phyloP scores from a whole-genome alignment of 2,888 invertebrate genomes.

The Pyrocoelia pectoralis region DNA sequence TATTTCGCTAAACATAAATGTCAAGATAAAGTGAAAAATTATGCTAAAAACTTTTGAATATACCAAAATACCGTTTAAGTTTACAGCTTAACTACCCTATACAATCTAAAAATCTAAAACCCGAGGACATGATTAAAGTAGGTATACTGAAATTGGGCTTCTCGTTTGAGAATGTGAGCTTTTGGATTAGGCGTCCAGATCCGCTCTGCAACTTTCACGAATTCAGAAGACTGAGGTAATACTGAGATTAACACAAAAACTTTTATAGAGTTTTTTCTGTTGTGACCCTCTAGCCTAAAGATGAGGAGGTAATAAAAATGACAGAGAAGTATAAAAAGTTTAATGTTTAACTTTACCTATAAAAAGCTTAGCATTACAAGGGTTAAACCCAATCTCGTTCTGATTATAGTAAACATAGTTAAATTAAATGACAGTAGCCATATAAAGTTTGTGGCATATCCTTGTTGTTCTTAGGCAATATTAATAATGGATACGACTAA shows the following conservation, averaged over 20 bases:
- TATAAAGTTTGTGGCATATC: no score
- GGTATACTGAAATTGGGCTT: conserved; percentile 30
- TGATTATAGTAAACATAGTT: not conserved
- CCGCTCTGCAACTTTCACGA: conserved; percentile 35
- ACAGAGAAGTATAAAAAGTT: conserved; percentile 18
- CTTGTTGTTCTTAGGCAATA: no score
- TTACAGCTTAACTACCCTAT: conserved; percentile 34
- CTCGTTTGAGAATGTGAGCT: conserved; percentile 30
- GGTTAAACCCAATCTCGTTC: not conserved
- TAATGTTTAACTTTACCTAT: conserved; percentile 19
- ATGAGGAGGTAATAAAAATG: conserved; percentile 29
- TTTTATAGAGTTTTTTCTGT: conserved; percentile 35
- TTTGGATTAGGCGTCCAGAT: conserved; percentile 34
- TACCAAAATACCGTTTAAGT: conserved; percentile 32
- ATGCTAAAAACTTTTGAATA: conserved; percentile 26
- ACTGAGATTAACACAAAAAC: conserved; percentile 37
- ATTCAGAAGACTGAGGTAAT: conserved; percentile 36
- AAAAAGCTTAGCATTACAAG: conserved; percentile 7
- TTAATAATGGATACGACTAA: no score
- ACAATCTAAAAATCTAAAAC: conserved; percentile 35
- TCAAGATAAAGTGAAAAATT: conserved; percentile 31
- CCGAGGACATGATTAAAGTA: conserved; percentile 37
- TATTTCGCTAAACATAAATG: conserved; percentile 21
- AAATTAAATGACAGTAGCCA: not conserved
- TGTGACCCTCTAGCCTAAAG: conserved; percentile 32